Evolutionary conservation across 2,113 vertebrate genomes (phyloP), one percentile per base, ranked within the genome.

Genomic region (Embiotoca jacksoni): DNA sequence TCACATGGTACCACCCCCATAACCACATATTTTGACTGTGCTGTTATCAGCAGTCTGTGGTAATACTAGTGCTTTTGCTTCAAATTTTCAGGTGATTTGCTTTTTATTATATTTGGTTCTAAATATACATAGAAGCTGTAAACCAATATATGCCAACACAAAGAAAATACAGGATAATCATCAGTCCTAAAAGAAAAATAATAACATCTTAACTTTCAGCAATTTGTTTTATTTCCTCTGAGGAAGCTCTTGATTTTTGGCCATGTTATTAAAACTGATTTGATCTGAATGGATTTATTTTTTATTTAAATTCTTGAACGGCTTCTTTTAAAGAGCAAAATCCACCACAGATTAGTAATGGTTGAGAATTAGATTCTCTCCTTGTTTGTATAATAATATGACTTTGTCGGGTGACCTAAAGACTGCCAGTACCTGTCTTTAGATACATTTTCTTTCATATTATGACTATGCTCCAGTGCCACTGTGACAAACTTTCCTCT

Each of bases 11-110:
- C 23, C 23, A 39, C 3, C 30, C 11, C 46, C 11, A 46, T 36
- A 72, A 15, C 7, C 16, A 16, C 39, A 52, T 50, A n/a, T 60
- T 75, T 52, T 52, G 35, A 55, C 66, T 31, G 23, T 37, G 52
- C 10, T 0, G 65, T 39, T 68, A 56, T 72, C 50, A 62, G 61
- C 16, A 11, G n/a, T 2, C 33, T 65, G 54, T 7, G 36, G 32
- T n/a, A 44, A 41, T 49, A 57, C 58, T 1, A 23, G 23, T 23
- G 23, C 23, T 23, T 23, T 23, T 23, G 23, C 23, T 23, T 23
- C 23, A 23, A 23, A 23, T 23, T 23, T 23, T 23, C 23, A 23
- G 23, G 23, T 23, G 23, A 23, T 23, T 23, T 23, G 23, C 23
- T 23, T 23, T 23, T 23, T 23, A 23, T 23, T 23, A 23, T 23